Percentiles rank a stretch among this genome's conserved stretches.
Evolutionary conservation across 2,113 vertebrate genomes (phyloP).

Genomic region (Notothenia coriiceps): DNA sequence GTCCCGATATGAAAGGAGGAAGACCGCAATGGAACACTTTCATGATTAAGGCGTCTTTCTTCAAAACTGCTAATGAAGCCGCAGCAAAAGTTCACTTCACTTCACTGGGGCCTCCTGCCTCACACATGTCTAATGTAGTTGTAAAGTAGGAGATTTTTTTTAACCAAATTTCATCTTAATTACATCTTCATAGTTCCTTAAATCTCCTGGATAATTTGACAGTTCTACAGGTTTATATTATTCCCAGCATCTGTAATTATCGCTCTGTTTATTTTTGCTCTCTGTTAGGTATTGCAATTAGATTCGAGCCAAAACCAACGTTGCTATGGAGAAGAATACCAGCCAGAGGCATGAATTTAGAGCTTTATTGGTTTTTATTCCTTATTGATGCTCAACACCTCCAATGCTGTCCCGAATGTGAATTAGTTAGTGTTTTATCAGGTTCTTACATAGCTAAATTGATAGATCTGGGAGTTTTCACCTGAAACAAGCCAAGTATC

Average conservation of each 20-base stretch:
- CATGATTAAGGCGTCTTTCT: constrained; percentile 49
- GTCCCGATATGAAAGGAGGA: constrained; percentile 2
- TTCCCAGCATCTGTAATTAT: constrained; percentile 7
- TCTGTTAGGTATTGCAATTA: not conserved
- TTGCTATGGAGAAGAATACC: not conserved
- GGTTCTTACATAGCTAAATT: not conserved
- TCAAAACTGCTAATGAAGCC: constrained; percentile 51
- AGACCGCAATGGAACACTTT: constrained; percentile 30
- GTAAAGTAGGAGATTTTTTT: not conserved
- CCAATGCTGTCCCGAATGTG: not conserved
- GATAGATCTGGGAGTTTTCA: not conserved
- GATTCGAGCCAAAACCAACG: not conserved
- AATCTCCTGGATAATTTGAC: not conserved
- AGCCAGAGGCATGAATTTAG: not conserved
- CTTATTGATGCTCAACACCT: not conserved
- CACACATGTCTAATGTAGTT: constrained; percentile 13
- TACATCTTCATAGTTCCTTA: not conserved
- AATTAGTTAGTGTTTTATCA: not conserved
- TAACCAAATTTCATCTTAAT: constrained; percentile 25
- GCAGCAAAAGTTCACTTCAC: constrained; percentile 28
- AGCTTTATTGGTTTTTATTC: not conserved
- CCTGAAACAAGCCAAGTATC: not conserved
- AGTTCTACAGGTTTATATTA: not conserved
- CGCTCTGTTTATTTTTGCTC: constrained; percentile 1
- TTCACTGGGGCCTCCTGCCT: not conserved